Conservation (phyloP, 2,888 invertebrate genomes). For the Patella pellucida region DNA sequence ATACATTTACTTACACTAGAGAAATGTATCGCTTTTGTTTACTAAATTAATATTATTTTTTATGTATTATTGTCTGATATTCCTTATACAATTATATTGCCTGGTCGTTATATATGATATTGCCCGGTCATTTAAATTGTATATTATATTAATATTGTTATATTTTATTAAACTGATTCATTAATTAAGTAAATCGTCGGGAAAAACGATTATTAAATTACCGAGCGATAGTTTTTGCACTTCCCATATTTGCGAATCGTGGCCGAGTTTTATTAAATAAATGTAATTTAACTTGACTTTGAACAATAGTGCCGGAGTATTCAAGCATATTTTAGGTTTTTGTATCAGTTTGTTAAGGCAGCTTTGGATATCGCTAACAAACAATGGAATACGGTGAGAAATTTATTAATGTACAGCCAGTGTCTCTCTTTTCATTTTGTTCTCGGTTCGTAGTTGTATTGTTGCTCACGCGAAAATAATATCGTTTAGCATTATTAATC, state of each 20-base stretch:
- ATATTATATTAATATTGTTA: constrained; percentile 6
- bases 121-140: no score
- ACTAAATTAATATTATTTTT: no score
- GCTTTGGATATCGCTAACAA: not conserved
- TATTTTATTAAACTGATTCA: not conserved
- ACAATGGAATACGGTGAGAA: constrained; percentile 19
- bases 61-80: no score
- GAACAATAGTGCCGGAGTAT: not conserved
- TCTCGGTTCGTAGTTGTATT: constrained; percentile 24
- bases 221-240: not conserved
- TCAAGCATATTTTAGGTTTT: not conserved
- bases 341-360: no score
- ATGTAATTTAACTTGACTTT: not conserved
- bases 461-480: constrained; percentile 22
- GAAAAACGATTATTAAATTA: constrained; percentile 6
- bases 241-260: not conserved
- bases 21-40: no score
- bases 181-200: constrained; percentile 6
- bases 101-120: no score
- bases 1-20: not conserved
- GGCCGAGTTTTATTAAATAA: constrained; percentile 9
- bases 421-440: constrained; percentile 21
- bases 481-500: constrained; percentile 23
- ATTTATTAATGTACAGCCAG: constrained; percentile 24
- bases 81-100: no score